Evolutionary conservation across 2,888 invertebrate species (phyloP).

Genomic region (Cantharis lateralis): DNA sequence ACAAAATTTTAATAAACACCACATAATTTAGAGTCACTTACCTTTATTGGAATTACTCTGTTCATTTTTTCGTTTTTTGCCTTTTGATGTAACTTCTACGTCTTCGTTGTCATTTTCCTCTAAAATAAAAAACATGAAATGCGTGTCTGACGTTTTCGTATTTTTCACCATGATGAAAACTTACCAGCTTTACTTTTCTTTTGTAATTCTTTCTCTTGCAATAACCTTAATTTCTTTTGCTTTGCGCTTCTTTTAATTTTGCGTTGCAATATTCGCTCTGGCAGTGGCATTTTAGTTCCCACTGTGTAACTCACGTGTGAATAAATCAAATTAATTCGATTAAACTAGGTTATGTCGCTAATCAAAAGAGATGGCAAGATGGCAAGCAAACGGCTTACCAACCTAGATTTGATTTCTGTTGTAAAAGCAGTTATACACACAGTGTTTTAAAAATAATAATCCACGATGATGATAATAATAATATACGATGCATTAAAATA

Average conservation of each 20-base stretch:
- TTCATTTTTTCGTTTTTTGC: not conserved
- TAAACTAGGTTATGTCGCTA: not conserved
- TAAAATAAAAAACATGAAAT: not conserved
- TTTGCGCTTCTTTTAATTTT: slow-evolving; percentile 81
- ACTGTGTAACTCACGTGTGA: not conserved
- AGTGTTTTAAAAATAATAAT: too few relatives aligned
- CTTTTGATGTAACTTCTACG: not conserved
- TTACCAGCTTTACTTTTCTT: not conserved
- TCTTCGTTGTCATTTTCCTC: slow-evolving; percentile 1
- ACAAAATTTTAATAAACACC: not conserved
- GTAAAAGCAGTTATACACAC: too few relatives aligned
- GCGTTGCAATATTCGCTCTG: slow-evolving; percentile 73
- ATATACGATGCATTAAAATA: too few relatives aligned
- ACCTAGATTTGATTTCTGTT: too few relatives aligned
- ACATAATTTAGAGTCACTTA: not conserved
- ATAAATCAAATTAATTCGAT: not conserved
- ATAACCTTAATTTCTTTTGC: slow-evolving; percentile 64
- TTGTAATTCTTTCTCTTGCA: slow-evolving; percentile 45
- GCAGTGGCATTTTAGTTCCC: slow-evolving; percentile 60
- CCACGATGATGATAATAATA: too few relatives aligned
- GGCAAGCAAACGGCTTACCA: too few relatives aligned
- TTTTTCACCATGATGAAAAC: not conserved
- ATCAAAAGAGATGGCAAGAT: too few relatives aligned
- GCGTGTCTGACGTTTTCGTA: not conserved
- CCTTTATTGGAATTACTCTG: not conserved